Base-by-base conservation (phyloP, 2,797 vertebrate species). In the Darevskia nairensis region DNA sequence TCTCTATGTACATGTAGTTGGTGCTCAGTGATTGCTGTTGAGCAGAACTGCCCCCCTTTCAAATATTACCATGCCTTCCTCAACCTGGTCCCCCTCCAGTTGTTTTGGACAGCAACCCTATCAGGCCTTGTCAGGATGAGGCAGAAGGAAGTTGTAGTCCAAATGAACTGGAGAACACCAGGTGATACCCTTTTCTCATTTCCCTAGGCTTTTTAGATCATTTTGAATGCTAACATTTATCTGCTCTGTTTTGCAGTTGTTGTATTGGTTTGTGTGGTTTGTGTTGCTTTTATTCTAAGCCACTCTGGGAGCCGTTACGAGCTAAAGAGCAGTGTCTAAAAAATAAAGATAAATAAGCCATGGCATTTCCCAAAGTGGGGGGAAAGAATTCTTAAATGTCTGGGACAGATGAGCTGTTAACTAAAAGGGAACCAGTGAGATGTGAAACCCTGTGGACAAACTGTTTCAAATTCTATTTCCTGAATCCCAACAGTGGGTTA, bases 261-360 rank as follows among this genome's bases (percentile, higher is more conserved):
- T 74, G 44, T 72, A 80, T 81, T 72, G 39, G 27, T 64, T 72
- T 86, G 46, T 44, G 50, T 13, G 23, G 82, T 46, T 39, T 74
- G n/a, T 59, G 81, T 87, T 87, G 86, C 61, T 87, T 87, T 61
- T 81, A 80, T 87, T 80, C 68, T 81, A 44, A 87, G 68, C 69
- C 32, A 23, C 78, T 87, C 50, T n/a, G 59, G 23, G n/a, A 64
- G 8, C 76, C 71, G 44, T 80, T 80, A 64, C 19, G 78, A 15
- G 50, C 11, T 64, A 68, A 61, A 74, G 10, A 80, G 68, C 35
- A n/a, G 11, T 61, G 41, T 75, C 68, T 81, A 74, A 87, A 81
- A 77, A 59, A 35, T 86, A 78, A 81, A 87, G 79, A 87, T 75
- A 82, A 87, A 75, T 75, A 59, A 64, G n/a, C 27, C 29, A 23